Conservation (phyloP, 2,888 invertebrate genomes). For the Aspidapion aeneum region DNA sequence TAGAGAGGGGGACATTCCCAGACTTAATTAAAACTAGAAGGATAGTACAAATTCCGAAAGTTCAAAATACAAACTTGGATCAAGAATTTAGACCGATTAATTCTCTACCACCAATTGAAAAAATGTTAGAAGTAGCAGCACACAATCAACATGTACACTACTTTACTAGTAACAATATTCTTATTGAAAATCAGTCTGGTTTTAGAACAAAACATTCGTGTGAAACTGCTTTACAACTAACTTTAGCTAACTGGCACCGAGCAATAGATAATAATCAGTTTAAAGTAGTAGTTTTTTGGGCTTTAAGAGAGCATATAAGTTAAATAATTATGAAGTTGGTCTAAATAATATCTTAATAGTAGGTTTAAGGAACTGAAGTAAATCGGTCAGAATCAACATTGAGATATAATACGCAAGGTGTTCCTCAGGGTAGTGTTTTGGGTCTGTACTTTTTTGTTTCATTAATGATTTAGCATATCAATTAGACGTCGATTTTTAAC, state of each 20-base stretch:
- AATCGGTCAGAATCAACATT: not conserved
- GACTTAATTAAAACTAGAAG: not conserved
- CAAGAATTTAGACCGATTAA: not conserved
- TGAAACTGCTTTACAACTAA: not conserved
- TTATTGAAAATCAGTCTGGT: not conserved
- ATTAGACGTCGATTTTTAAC: slow-evolving; percentile 20
- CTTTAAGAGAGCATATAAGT: too few relatives aligned
- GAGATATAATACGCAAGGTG: not conserved
- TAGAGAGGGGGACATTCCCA: not conserved
- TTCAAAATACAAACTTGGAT: not conserved
- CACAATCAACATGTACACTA: not conserved
- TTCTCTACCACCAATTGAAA: not conserved
- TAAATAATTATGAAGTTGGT: too few relatives aligned
- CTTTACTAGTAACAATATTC: not conserved
- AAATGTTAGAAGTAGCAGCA: not conserved
- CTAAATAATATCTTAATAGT: not conserved
- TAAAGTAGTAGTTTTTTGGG: not conserved
- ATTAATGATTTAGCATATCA: slow-evolving; percentile 11
- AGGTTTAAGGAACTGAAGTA: not conserved
- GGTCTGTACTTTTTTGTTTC: not conserved
- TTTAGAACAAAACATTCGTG: not conserved
- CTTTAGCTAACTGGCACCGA: not conserved
- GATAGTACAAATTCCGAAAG: not conserved
- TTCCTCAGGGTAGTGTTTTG: too few relatives aligned
- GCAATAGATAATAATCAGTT: not conserved